Base-by-base conservation (phyloP, 53 echinoderm and acorn worm species). In the Paracentrotus lividus region DNA sequence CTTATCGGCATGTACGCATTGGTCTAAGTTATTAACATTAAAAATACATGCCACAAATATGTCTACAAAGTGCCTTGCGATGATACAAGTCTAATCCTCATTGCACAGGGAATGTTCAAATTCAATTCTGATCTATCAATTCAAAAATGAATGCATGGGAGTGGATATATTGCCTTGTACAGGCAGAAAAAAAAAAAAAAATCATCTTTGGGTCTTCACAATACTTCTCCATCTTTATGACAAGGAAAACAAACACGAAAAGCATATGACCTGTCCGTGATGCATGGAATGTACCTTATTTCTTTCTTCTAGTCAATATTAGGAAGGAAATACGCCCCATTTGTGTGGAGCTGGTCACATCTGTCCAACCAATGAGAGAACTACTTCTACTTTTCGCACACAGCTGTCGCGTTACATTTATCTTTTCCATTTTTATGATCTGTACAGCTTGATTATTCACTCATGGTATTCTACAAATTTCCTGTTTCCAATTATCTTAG, bases 331-430 rank as follows among this genome's bases (percentile, higher is more conserved):
- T 56, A 31, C 15, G 55, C 23, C 29, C 89, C 65, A 65, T 89
- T 64, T 89, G 89, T 15, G 42, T 64, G 44, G 89, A 89, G 89
- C 89, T 61, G 89, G 89, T 89, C 89, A 89, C 89, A 64, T 58
- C 89, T 90, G 91, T 90, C 91, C 91, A 90, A 90, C 91, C 91
- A 90, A 72, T 90, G 91, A 90, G 91, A 60, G 59, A 90, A 51
- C 91, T 90, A 90, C 72, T 68, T 31, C 91, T 90, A 90, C 91
- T 90, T 89, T 89, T 86, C 49, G 72, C 91, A 90, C 91, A 72
- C 91, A 90, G 91, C 91, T 90, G 91, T 90, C 53, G 72, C 91
- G 33, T 56, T 72, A 90, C 91, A 90, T 89, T 89, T 89, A 55
- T 86, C 57, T 61, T 61, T n/a, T 89, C 64, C 60, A 89, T 65